Conservation (phyloP, 2,888 invertebrate genomes). For the Nezara viridula region DNA sequence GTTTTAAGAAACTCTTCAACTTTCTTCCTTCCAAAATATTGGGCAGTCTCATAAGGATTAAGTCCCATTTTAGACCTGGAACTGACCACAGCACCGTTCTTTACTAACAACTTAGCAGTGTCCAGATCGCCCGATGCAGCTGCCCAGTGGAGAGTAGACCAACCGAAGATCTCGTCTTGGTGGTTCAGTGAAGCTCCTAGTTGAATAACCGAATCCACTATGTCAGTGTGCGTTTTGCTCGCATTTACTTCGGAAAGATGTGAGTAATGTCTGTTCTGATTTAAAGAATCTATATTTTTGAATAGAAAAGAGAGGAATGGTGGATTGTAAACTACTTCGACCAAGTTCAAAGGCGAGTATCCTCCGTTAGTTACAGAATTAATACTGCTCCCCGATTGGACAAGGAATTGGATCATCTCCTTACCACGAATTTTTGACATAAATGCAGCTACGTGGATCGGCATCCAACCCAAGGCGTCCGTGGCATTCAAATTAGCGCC, state of each 20-base stretch:
- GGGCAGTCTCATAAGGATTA: neutral
- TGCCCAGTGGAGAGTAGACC: constrained; percentile 53
- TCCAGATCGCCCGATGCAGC: constrained; percentile 44
- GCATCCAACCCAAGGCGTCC: constrained; percentile 8
- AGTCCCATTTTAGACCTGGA: neutral
- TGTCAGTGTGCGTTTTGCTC: neutral
- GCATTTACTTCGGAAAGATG: neutral
- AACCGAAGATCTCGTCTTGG: constrained; percentile 14
- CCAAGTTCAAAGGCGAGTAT: constrained; percentile 28
- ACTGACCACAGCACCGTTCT: neutral
- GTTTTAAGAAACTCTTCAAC: neutral
- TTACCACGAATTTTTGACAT: neutral
- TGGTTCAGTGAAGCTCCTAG: constrained; percentile 10
- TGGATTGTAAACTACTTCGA: neutral
- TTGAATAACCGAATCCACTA: neutral
- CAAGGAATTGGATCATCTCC: neutral
- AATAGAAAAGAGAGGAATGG: neutral
- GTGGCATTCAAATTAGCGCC: neutral
- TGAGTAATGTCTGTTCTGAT: neutral
- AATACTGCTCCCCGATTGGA: neutral
- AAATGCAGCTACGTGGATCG: constrained; percentile 43
- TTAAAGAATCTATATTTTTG: neutral
- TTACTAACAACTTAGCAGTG: constrained; percentile 24
- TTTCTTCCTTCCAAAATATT: neutral
- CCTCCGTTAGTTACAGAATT: neutral